These are phyloP conservation scores for Hoplias malabaricus DNA, from an alignment of 2,113 vertebrate species.

Conservation along the genomic window DNA sequence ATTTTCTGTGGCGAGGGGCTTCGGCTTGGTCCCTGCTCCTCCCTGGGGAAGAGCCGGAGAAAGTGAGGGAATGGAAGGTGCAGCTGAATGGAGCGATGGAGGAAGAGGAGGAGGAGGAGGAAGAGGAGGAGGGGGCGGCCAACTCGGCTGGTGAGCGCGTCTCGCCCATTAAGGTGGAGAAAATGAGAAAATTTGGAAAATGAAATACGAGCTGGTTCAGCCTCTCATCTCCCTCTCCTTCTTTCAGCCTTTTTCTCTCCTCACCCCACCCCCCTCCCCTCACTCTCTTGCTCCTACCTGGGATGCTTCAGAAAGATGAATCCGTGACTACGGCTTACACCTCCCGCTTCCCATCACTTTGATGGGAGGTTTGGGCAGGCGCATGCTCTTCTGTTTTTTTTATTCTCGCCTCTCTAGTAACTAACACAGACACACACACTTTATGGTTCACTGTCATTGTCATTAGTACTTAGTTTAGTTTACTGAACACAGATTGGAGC, in stretches of 20 bases:
- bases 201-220: constrained; percentile 31
- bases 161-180: constrained; percentile 40
- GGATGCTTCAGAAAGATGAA: constrained; percentile 34
- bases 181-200: constrained; percentile 44
- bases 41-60: constrained; percentile 37
- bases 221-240: constrained; percentile 32
- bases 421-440: not conserved
- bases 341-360: constrained; percentile 27
- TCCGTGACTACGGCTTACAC: constrained; percentile 25
- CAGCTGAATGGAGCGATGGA: constrained; percentile 46
- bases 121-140: not conserved
- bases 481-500: not conserved
- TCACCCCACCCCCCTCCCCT: not conserved
- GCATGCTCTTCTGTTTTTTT: not conserved
- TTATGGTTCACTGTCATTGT: not conserved
- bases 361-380: not conserved
- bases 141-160: constrained; percentile 10
- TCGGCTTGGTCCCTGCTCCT: constrained; percentile 56
- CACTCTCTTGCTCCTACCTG: not conserved
- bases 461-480: not conserved
- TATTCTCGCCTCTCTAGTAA: not conserved
- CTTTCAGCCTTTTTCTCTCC: constrained; percentile 28
- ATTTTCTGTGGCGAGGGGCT: constrained; percentile 61
- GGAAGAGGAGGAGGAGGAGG: constrained; percentile 6
- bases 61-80: not conserved